Evolutionary conservation across 2,888 invertebrate species (phyloP).

Genomic region (Ophioninae sp.): DNA sequence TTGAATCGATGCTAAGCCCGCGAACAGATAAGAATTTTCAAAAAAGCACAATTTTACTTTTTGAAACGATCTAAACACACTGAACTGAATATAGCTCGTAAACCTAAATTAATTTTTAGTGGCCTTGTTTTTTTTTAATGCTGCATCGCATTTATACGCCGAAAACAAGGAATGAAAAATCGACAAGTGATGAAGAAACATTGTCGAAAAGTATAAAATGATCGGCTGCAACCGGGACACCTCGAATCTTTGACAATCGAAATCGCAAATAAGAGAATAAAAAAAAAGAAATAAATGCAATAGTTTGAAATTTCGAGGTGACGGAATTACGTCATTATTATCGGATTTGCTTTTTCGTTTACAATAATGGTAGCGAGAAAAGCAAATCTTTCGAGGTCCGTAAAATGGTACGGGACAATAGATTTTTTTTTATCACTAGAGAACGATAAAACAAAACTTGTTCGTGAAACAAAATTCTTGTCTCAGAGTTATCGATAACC

Average conservation of each 20-base stretch:
- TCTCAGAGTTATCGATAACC: not conserved
- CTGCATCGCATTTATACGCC: conserved; percentile 60
- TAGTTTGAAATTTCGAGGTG: not conserved
- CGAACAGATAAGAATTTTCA: not conserved
- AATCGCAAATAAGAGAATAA: not conserved
- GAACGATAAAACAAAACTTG: not conserved
- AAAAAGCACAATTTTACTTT: not conserved
- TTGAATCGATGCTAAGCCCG: no score
- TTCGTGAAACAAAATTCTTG: not conserved
- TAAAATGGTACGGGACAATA: not conserved
- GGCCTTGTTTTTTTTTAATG: conserved; percentile 51
- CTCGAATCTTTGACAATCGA: not conserved
- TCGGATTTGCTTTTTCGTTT: not conserved
- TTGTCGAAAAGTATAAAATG: not conserved
- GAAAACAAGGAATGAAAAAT: not conserved
- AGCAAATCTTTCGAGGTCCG: not conserved
- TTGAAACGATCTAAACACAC: conserved; percentile 57
- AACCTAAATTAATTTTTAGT: conserved; percentile 57
- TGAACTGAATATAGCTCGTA: conserved; percentile 65
- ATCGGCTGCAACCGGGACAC: not conserved
- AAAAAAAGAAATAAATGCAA: not conserved
- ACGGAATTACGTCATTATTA: not conserved
- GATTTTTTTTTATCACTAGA: not conserved
- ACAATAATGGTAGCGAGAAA: not conserved
- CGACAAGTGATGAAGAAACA: not conserved